Evolutionary conservation across 2,797 vertebrate species (phyloP), one percentile per base, ranked within the genome.

Genomic region (Melopsittacus undulatus): DNA sequence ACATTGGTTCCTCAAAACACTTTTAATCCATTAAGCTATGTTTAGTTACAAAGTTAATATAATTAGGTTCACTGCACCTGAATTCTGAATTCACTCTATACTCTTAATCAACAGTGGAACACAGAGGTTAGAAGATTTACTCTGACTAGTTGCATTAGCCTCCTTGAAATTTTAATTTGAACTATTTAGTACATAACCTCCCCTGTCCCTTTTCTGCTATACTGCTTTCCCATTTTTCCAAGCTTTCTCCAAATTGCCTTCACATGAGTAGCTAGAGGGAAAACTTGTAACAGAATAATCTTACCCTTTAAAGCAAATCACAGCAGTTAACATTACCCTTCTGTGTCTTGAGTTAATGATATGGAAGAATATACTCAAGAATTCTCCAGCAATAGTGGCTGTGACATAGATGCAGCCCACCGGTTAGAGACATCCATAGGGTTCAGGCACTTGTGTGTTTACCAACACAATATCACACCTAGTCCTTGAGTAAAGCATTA

Each of bases 91-190:
- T 92, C 46, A 69, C 11, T 7, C 3, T 40, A 22, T 38, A n/a
- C n/a, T 84, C n/a, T 49, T 45, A 62, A 87, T 75, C 56, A 70
- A 56, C 18, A 63, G 32, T 38, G n/a, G 26, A 89, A 79, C 52
- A 51, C 5, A 6, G 13, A 67, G 10, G 13, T 38, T 32, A 51
- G 36, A 94, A 90, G 51, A 62, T 45, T 90, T 45, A 59, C 40
- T 79, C 85, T 82, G 70, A 30, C 48, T 84, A 73, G 75, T 72
- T n/a, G 30, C 34, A 79, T 76, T 93, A 92, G 62, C 75, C 43
- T 89, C 70, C 36, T 69, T 73, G 67, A 95, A 95, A 89, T 87
- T 69, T 74, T 89, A 79, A 87, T 92, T 84, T 80, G 23, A 94
- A 87, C 51, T 69, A 24, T 88, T 89, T 66, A n/a, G 32, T 64